These are phyloP conservation scores for Nothobranchius furzeri DNA, from an alignment of 2,113 vertebrate species.

Conservation along the genomic window DNA sequence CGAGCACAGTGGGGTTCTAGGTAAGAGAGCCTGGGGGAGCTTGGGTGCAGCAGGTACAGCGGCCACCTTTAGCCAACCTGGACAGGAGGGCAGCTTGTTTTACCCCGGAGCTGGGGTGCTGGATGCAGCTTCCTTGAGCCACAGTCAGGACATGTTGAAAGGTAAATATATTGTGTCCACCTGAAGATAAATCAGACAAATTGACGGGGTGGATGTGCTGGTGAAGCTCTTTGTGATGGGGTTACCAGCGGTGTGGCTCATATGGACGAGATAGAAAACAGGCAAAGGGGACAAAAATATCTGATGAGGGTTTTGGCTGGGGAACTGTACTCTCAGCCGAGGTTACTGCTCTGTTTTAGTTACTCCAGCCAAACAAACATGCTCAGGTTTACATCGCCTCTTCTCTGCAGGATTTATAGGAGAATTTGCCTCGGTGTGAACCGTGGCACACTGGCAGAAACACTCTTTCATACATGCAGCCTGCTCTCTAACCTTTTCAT, in stretches of 20 bases:
- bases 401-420: slow-evolving; percentile 51
- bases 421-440: slow-evolving; percentile 55
- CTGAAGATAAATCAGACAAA: slow-evolving; percentile 72
- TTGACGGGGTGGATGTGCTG: slow-evolving; percentile 63
- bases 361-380: slow-evolving; percentile 46
- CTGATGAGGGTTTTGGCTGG: slow-evolving; percentile 41
- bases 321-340: slow-evolving; percentile 28
- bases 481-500: slow-evolving; percentile 61
- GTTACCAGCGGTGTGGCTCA: slow-evolving; percentile 57
- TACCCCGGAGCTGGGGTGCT: slow-evolving; percentile 77
- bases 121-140: slow-evolving; percentile 76
- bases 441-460: slow-evolving; percentile 54
- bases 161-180: slow-evolving; percentile 85
- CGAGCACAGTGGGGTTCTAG: slow-evolving; percentile 85
- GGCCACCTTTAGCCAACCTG: slow-evolving; percentile 74
- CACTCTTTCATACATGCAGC: slow-evolving; percentile 52
- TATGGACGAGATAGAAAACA: slow-evolving; percentile 51
- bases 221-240: slow-evolving; percentile 56
- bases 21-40: slow-evolving; percentile 84
- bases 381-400: slow-evolving; percentile 68
- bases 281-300: slow-evolving; percentile 32
- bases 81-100: slow-evolving; percentile 80
- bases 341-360: slow-evolving; percentile 51
- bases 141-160: slow-evolving; percentile 83
- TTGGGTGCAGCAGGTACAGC: slow-evolving; percentile 69